Evolutionary conservation across 2,797 vertebrate species (phyloP), one percentile per base, ranked within the genome.

Genomic region (Xiphophorus birchmanni): DNA sequence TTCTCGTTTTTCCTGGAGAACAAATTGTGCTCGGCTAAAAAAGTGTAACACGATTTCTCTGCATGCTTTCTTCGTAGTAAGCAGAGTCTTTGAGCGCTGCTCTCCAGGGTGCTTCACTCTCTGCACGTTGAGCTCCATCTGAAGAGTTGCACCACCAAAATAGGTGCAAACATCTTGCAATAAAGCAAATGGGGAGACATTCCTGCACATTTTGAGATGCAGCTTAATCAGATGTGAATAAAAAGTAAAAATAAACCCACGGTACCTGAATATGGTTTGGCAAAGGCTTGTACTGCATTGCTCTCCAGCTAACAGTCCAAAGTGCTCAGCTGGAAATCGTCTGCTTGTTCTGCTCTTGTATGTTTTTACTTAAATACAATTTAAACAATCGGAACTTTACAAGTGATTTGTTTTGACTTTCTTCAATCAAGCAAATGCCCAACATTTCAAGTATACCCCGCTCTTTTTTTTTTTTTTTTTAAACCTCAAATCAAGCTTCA

Each of bases 141-240:
- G 89, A 95, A 93, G 91, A 87, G 84, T 80, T 88, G 89, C 86
- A 84, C 86, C 84, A 91, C 90, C 77, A 87, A 94, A 94, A 93
- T 92, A 93, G 89, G 26, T 91, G 88, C 88, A 92, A 93, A 93
- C 90, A 77, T 87, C 89, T 89, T 81, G 76, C 90, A 92, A 86
- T 87, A 84, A 92, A 90, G 88, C 83, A 87, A 52, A 78, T 77
- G 80, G 84, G 87, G 81, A 90, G 7, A 90, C 85, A 86, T 89
- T 89, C 79, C 80, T 86, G 82, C 83, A 88, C 58, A 44, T 81
- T 86, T 47, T 35, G 80, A 88, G 81, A 90, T 81, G 65, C 75
- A 29, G 63, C 80, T 74, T 88, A 92, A 89, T 86, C 86, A 87
- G 79, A 89, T 58, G 18, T 74, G 77, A 87, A 80, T 82, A 54